These are phyloP conservation scores for Poecile montanus DNA, from an alignment of 2,797 vertebrate species.

Conservation along the genomic window DNA sequence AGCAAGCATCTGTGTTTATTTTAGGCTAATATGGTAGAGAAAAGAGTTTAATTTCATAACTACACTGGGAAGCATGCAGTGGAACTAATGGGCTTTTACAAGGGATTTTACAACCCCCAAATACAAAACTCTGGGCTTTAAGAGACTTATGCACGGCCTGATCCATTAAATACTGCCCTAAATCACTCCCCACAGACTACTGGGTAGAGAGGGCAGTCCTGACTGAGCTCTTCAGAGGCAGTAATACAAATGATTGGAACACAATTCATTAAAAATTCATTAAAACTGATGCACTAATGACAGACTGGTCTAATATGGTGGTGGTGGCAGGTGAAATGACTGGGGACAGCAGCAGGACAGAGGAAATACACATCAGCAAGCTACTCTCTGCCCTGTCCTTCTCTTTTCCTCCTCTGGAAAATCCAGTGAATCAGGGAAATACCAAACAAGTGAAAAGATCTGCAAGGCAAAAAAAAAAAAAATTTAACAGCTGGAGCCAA, in stretches of 20 bases:
- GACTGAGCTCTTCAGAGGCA: background rate
- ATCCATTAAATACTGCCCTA: conserved; percentile 38
- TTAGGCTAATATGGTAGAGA: conserved; percentile 36
- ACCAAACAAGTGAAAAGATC: conserved; percentile 5
- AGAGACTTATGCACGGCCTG: background rate
- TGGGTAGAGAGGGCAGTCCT: background rate
- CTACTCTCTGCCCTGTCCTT: background rate
- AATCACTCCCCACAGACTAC: conserved; percentile 13
- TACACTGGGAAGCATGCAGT: conserved; percentile 34
- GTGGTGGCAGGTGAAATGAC: background rate
- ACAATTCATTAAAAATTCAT: background rate
- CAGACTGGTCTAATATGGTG: background rate
- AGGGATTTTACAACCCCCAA: conserved; percentile 56
- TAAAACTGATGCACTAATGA: background rate
- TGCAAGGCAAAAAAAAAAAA: conserved; percentile 38
- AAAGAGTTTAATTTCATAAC: conserved; percentile 65
- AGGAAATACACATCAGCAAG: background rate
- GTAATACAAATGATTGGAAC: background rate
- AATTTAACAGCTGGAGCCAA: background rate
- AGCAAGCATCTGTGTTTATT: conserved; percentile 44
- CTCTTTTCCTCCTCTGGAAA: conserved; percentile 1
- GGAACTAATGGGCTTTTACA: conserved; percentile 58
- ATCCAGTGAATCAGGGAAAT: conserved; percentile 15
- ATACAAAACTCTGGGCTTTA: conserved; percentile 59
- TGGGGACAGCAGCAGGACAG: background rate